phyloP scores from a whole-genome alignment of 2,888 invertebrate species.

The Incurvaria masculella region DNA sequence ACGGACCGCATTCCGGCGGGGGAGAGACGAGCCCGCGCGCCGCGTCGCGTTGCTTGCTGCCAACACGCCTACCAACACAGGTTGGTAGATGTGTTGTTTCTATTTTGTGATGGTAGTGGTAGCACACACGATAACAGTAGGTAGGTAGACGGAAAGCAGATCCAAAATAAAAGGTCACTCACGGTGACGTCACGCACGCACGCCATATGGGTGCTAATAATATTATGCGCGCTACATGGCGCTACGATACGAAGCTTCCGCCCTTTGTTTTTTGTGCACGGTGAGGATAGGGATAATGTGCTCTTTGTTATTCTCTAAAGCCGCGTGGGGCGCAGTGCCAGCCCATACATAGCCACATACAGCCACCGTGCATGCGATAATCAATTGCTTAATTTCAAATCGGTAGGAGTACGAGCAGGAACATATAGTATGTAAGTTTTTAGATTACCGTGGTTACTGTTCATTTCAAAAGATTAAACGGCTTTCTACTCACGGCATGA shows the following conservation, averaged over 20 bases:
- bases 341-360: no score
- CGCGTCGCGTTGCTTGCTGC: conserved; percentile 33
- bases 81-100: not conserved
- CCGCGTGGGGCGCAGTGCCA: no score
- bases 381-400: no score
- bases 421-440: no score
- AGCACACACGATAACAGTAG: not conserved
- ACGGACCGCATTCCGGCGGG: conserved; percentile 52
- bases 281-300: no score
- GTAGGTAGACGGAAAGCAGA: not conserved
- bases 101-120: not conserved
- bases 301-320: no score
- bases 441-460: no score
- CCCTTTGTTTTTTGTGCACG: not conserved
- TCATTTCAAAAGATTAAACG: no score
- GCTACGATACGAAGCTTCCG: not conserved
- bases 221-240: not conserved
- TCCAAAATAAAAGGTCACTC: not conserved
- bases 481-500: no score
- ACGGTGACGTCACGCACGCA: not conserved
- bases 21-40: conserved; percentile 31
- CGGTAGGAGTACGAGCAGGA: no score
- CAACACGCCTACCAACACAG: conserved; percentile 50
- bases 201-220: not conserved
- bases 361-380: no score